phyloP scores from a whole-genome alignment of 2,797 vertebrate species.

The Urosaurus nigricauda region DNA sequence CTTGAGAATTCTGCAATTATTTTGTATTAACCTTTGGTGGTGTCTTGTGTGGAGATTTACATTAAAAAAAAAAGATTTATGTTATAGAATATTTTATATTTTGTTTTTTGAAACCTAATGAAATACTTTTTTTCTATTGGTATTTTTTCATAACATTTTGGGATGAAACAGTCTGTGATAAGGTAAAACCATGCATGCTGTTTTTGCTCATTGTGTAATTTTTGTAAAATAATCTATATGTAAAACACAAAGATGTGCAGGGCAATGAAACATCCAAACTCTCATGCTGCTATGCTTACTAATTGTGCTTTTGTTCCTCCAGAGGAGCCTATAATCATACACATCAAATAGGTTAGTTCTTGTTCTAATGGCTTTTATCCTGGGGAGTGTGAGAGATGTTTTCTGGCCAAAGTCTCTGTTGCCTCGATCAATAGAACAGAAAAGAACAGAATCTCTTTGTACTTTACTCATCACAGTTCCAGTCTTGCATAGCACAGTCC shows the following conservation, averaged over 20 bases:
- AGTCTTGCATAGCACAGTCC: background rate
- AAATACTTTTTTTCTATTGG: background rate
- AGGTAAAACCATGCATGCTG: background rate
- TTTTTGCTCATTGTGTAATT: background rate
- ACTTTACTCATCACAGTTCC: background rate
- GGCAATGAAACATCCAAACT: background rate
- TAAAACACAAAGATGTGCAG: background rate
- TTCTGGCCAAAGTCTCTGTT: constrained; percentile 7
- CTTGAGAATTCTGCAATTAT: constrained; percentile 16
- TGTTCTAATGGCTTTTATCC: background rate
- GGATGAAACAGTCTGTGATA: background rate
- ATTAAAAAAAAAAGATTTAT: background rate
- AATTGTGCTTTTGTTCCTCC: constrained; percentile 20
- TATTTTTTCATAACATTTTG: constrained; percentile 18
- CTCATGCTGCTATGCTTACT: background rate
- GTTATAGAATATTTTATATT: constrained; percentile 8
- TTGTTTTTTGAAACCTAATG: constrained; percentile 1
- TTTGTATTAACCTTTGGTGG: constrained; percentile 1
- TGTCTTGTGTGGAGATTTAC: background rate
- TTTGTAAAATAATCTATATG: background rate
- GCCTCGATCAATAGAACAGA: background rate
- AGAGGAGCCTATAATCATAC: constrained; percentile 10
- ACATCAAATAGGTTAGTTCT: constrained; percentile 22
- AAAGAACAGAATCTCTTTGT: background rate
- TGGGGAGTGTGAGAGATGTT: background rate